phyloP scores from a whole-genome alignment of 2,113 vertebrate species.

The Ammodytes dubius region DNA sequence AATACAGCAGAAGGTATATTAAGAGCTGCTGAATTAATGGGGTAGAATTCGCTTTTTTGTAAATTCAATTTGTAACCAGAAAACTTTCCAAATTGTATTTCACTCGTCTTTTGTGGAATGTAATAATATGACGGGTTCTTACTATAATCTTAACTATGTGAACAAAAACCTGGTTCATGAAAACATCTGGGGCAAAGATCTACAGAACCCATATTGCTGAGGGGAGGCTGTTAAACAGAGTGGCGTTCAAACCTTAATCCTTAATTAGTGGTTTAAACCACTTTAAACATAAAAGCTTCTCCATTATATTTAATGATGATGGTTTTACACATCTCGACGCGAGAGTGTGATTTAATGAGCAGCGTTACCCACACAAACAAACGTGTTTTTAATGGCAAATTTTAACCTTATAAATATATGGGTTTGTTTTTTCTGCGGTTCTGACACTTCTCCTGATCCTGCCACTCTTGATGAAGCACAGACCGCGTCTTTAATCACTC shows the following conservation, averaged over 20 bases:
- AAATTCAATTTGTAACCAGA: no score
- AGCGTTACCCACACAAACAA: conserved; percentile 53
- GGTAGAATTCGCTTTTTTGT: no score
- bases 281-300: conserved; percentile 38
- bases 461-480: conserved; percentile 71
- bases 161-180: background rate
- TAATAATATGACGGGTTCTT: conserved; percentile 12
- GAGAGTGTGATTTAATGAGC: conserved; percentile 61
- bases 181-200: background rate
- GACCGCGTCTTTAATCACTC: conserved; percentile 66
- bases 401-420: conserved; percentile 59
- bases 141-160: background rate
- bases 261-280: conserved; percentile 29
- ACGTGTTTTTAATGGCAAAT: conserved; percentile 53
- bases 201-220: conserved; percentile 17
- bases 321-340: conserved; percentile 44
- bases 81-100: no score
- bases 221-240: conserved; percentile 14
- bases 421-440: conserved; percentile 59
- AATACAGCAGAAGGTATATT: no score
- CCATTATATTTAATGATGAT: conserved; percentile 44
- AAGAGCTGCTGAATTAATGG: no score
- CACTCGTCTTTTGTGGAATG: background rate
- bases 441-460: conserved; percentile 62
- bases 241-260: conserved; percentile 54